Conservation (phyloP, 2,113 vertebrate species). For the Genyomyrus donnyi region DNA sequence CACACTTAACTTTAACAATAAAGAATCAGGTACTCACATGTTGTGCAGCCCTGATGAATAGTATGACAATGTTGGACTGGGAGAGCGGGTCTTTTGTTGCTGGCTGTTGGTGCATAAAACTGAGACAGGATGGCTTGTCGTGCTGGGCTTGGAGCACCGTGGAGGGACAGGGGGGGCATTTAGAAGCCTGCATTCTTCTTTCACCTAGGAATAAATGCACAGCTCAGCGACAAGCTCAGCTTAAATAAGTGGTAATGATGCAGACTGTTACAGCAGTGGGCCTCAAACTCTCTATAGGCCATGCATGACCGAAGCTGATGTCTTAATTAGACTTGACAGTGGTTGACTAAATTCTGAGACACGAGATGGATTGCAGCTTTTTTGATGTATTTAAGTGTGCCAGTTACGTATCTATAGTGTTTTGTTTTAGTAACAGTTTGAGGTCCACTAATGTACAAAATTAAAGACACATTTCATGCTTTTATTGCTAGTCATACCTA, state of each 20-base stretch:
- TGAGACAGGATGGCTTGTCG: slow-evolving; percentile 69
- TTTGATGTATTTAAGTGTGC: neutral
- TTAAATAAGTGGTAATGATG: neutral
- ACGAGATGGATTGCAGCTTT: neutral
- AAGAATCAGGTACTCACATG: slow-evolving; percentile 69
- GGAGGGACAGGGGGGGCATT: slow-evolving; percentile 94
- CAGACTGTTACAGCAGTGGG: neutral
- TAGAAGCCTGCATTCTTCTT: slow-evolving; percentile 92
- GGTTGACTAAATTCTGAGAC: neutral
- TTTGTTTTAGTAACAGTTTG: neutral
- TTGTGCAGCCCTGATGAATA: slow-evolving; percentile 94
- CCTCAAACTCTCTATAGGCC: neutral
- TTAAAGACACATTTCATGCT: neutral
- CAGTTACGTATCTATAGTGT: neutral
- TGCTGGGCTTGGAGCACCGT: slow-evolving; percentile 77
- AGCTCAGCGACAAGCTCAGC: neutral
- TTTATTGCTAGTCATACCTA: neutral
- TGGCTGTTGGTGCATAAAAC: slow-evolving; percentile 66
- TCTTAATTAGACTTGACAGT: neutral
- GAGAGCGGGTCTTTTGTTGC: slow-evolving; percentile 82
- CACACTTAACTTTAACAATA: neutral
- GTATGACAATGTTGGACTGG: slow-evolving; percentile 93
- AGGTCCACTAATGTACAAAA: neutral
- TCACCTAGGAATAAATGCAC: slow-evolving; percentile 66
- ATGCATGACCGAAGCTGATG: neutral